These are phyloP conservation scores for Scomber colias DNA, from an alignment of 2,113 vertebrate genomes.

Conservation along the genomic window DNA sequence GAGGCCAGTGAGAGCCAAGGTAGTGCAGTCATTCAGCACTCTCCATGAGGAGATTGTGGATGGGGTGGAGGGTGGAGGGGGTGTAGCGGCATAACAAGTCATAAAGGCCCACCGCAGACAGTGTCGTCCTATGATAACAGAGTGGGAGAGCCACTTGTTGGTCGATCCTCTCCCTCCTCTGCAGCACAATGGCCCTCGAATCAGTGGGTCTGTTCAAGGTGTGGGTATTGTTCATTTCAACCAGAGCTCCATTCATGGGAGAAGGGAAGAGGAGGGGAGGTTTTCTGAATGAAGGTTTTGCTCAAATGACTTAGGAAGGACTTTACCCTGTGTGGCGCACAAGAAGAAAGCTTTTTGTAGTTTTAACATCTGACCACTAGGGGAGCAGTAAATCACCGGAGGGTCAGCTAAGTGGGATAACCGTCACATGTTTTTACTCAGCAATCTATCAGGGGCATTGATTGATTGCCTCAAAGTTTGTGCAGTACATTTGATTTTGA, in stretches of 20 bases:
- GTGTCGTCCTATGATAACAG: slow-evolving; percentile 66
- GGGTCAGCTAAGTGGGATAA: slow-evolving; percentile 17
- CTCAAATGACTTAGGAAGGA: slow-evolving; percentile 78
- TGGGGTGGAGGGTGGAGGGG: not conserved
- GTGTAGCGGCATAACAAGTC: slow-evolving; percentile 60
- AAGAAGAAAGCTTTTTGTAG: slow-evolving; percentile 40
- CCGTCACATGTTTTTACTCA: slow-evolving; percentile 66
- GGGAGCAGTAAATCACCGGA: slow-evolving; percentile 14
- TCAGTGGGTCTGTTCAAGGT: slow-evolving; percentile 80
- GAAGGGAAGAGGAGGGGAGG: slow-evolving; percentile 70
- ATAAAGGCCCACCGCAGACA: slow-evolving; percentile 73
- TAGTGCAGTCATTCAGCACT: slow-evolving; percentile 66
- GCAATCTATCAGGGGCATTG: slow-evolving; percentile 43
- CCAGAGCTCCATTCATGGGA: slow-evolving; percentile 56
- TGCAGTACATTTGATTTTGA: slow-evolving; percentile 71
- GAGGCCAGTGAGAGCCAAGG: slow-evolving; percentile 70
- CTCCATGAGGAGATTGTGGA: slow-evolving; percentile 44
- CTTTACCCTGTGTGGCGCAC: slow-evolving; percentile 75
- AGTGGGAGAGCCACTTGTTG: slow-evolving; percentile 77
- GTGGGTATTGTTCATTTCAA: slow-evolving; percentile 76
- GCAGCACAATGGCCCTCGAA: slow-evolving; percentile 69
- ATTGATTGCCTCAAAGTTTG: slow-evolving; percentile 63
- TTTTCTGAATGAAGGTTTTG: slow-evolving; percentile 71
- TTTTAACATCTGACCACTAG: slow-evolving; percentile 59
- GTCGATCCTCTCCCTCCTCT: slow-evolving; percentile 50